Conservation (phyloP, 1,140 invertebrate genomes). For the Neuroterus valhalla region DNA sequence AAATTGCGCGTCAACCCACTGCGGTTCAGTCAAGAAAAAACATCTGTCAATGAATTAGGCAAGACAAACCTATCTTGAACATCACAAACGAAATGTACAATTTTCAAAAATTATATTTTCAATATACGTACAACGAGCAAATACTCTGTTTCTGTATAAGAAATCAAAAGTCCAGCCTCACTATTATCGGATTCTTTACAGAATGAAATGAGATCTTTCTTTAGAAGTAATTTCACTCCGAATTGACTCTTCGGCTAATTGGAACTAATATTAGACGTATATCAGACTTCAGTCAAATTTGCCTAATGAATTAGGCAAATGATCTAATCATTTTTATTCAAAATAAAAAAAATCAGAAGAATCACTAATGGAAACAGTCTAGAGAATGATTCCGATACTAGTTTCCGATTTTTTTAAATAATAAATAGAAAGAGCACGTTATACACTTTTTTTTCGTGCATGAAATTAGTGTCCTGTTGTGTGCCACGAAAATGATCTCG, state of each 20-base stretch:
- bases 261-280: constrained; percentile 1
- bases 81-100: constrained; percentile 25
- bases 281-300: constrained; percentile 22
- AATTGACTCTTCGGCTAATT: constrained; percentile 15
- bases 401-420: not conserved
- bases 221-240: not conserved
- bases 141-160: not conserved
- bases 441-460: not conserved
- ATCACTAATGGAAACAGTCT: not conserved
- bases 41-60: constrained; percentile 17
- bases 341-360: constrained; percentile 5
- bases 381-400: not conserved
- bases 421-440: constrained; percentile 16
- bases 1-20: constrained; percentile 18
- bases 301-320: constrained; percentile 12
- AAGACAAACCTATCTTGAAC: not conserved
- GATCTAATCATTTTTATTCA: constrained; percentile 5
- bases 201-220: constrained; percentile 18
- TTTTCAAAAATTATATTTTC: constrained; percentile 10
- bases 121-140: constrained; percentile 1
- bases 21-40: constrained; percentile 34
- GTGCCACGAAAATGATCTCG: not conserved
- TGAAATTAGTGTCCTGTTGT: not conserved
- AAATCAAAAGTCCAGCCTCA: constrained; percentile 12
- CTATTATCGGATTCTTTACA: constrained; percentile 18